These are phyloP conservation scores for Hymenopus coronatus DNA, from an alignment of 2,888 invertebrate genomes.

Conservation along the genomic window DNA sequence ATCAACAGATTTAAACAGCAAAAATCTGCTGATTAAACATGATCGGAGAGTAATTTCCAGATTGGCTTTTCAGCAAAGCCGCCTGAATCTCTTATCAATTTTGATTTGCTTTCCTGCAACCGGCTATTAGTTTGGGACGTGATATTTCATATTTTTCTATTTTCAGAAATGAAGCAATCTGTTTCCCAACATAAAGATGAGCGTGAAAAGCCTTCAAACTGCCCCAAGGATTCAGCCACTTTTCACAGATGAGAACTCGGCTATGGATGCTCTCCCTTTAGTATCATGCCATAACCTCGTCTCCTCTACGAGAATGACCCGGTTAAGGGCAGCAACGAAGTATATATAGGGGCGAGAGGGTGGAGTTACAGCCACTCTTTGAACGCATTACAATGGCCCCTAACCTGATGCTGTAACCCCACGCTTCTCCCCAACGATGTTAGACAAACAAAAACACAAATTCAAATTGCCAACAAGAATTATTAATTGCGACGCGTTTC, in stretches of 20 bases:
- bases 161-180: neutral
- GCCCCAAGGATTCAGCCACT: too few species aligned
- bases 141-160: too few species aligned
- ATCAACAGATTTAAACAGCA: too few species aligned
- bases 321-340: neutral
- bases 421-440: neutral
- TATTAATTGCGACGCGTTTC: conserved; percentile 3
- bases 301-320: neutral
- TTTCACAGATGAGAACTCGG: neutral
- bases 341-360: neutral
- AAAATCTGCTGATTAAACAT: too few species aligned
- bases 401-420: neutral
- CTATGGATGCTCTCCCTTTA: neutral
- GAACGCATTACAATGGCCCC: neutral
- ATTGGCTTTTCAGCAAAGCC: too few species aligned
- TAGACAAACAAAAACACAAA: neutral
- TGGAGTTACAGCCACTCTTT: neutral
- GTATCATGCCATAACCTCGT: neutral
- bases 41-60: too few species aligned
- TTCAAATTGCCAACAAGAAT: conserved; percentile 16
- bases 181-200: neutral
- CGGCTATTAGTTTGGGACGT: too few species aligned
- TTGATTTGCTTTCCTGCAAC: too few species aligned
- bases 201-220: too few species aligned
- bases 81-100: too few species aligned